Evolutionary conservation across 2,797 vertebrate genomes (phyloP).

Genomic region (Ctenochaetus hawaiiensis): DNA sequence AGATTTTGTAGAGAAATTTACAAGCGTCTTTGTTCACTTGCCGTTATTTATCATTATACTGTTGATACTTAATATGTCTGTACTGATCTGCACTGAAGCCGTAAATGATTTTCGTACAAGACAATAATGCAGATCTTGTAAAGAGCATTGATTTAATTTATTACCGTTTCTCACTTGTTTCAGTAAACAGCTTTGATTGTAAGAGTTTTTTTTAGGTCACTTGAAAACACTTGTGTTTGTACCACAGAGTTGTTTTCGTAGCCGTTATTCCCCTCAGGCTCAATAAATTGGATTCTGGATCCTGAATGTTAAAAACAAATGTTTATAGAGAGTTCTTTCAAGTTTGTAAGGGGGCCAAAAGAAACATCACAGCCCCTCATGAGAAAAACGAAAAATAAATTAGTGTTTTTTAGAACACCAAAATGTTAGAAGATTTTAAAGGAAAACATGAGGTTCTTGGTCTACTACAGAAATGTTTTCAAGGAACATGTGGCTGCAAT

Average conservation of each 20-base stretch:
- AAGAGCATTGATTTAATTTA: not conserved
- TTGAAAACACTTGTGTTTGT: not conserved
- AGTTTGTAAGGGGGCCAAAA: not conserved
- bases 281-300: not conserved
- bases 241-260: not conserved
- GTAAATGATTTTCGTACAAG: not conserved
- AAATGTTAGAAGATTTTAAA: not conserved
- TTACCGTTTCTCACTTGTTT: not conserved
- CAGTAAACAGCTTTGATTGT: not conserved
- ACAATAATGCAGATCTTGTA: too few relatives aligned
- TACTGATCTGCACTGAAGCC: not conserved
- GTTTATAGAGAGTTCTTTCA: not conserved
- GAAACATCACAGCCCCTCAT: not conserved
- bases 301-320: constrained; percentile 3
- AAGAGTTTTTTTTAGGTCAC: not conserved
- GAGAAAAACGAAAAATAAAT: not conserved
- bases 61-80: not conserved
- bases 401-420: not conserved
- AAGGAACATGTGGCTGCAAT: constrained; percentile 6
- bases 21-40: not conserved
- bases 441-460: not conserved
- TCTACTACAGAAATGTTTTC: constrained; percentile 3
- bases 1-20: not conserved
- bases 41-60: not conserved
- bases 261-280: not conserved